Evolutionary conservation across 1,140 invertebrate genomes (phyloP).

Genomic region (Ceratitis capitata): DNA sequence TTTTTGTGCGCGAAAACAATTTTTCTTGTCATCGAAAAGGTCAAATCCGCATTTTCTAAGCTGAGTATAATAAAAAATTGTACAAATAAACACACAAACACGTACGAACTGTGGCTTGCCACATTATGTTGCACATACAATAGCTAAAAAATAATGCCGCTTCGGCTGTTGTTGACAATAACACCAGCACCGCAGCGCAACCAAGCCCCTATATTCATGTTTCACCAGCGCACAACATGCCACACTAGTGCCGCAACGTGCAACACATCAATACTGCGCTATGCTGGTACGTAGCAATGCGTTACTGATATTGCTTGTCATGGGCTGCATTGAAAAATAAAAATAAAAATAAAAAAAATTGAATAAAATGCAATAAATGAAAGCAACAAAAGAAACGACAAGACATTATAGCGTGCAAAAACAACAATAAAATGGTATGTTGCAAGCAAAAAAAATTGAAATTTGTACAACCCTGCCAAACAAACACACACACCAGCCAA

Average conservation of each 20-base stretch:
- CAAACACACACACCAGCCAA: neutral
- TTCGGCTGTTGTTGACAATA: constrained; percentile 3
- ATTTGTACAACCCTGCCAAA: no score
- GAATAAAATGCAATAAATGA: neutral
- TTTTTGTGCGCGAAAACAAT: neutral
- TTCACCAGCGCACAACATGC: constrained; percentile 8
- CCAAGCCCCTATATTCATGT: constrained; percentile 36
- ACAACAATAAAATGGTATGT: neutral
- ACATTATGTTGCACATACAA: constrained; percentile 1
- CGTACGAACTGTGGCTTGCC: constrained; percentile 3
- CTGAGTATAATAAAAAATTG: neutral
- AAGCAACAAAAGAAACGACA: neutral
- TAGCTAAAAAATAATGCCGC: neutral
- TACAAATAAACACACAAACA: neutral
- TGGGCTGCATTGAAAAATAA: neutral
- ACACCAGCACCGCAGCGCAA: constrained; percentile 4
- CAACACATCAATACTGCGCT: no score
- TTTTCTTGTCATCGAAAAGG: neutral
- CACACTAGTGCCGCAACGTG: neutral
- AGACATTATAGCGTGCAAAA: neutral
- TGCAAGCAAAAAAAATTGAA: neutral
- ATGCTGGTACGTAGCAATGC: constrained; percentile 3
- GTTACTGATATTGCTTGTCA: neutral
- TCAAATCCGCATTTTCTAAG: neutral
- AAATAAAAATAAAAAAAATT: neutral